phyloP scores from a whole-genome alignment of 2,797 vertebrate species.

The Cirrhinus molitorella region DNA sequence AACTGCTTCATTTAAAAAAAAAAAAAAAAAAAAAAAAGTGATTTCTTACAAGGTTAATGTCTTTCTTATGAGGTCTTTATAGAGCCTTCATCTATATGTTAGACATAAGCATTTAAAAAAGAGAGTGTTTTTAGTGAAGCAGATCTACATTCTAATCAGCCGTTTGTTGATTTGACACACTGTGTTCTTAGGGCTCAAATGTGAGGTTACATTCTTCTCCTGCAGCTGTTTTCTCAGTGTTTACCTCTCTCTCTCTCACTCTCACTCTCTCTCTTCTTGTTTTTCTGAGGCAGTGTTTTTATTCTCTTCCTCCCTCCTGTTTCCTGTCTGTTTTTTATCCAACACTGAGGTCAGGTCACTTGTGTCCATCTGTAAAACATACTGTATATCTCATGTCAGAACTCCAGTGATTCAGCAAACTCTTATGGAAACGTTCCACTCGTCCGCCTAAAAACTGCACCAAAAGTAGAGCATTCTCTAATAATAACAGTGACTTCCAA shows the following conservation, averaged over 20 bases:
- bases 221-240: conserved; percentile 54
- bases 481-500: neutral
- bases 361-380: conserved; percentile 13
- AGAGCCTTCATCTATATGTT: too few species aligned
- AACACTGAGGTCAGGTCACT: conserved; percentile 10
- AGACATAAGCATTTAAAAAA: too few species aligned
- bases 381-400: neutral
- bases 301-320: neutral
- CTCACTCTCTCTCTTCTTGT: neutral
- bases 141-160: neutral
- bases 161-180: neutral
- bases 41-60: too few species aligned
- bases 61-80: too few species aligned
- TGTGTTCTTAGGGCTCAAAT: neutral
- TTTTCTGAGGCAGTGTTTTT: conserved; percentile 17
- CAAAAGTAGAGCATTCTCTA: neutral
- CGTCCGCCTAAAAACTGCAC: neutral
- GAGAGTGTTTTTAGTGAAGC: neutral
- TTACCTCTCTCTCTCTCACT: neutral
- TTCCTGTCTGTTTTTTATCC: conserved; percentile 6
- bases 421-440: neutral
- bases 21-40: too few species aligned
- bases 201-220: conserved; percentile 40
- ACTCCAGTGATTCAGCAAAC: neutral
- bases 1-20: too few species aligned